Base-by-base conservation (phyloP, 2,888 invertebrate species). In the Cactoblastis cactorum region DNA sequence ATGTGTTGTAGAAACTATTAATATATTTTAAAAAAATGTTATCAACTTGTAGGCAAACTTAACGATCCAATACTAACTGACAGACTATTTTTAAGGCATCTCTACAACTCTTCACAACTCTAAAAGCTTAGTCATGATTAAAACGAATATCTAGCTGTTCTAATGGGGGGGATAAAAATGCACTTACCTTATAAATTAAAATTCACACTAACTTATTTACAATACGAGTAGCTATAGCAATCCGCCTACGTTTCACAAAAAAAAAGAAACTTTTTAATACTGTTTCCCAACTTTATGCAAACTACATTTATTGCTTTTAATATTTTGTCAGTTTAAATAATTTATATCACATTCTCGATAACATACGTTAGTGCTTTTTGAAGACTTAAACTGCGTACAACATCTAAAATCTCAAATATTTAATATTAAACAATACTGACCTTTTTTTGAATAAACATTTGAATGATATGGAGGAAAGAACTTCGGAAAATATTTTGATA, bases 121-220 rank as follows among this genome's bases (percentile, higher is more conserved):
- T 54, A 58, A 55, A 59, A 64, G 63, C 62, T 53, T 60, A 66
- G 58, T 68, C 67, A 73, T 65, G 62, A 72, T 67, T 65, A 62
- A 67, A 74, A 73, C 57, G 48, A 52, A 63, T 56, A 61, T 65
- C 84, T 85, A 84, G 81, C 81, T 62, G 74, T 72, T 62, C 83
- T 84, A 83, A 65, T 61, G 62, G 47, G 61, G 47, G 61, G 60
- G 59, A 53, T 60, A 56, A 51, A 63, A 67, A 70, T 68, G 61
- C 53, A 59, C 71, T 69, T 68, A 69, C 49, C 65, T 60, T 64
- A 74, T 61, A 80, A 76, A 75, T 76, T 71, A 71, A 70, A 79
- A 74, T 71, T 73, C 71, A 74, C 58, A 62, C 78, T 84, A 78
- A 80, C 70, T 74, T 83, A 83, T 78, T 72, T 80, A 77, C 77